Base-by-base conservation (phyloP, 2,797 vertebrate species). In the Eidolon dupreanum region DNA sequence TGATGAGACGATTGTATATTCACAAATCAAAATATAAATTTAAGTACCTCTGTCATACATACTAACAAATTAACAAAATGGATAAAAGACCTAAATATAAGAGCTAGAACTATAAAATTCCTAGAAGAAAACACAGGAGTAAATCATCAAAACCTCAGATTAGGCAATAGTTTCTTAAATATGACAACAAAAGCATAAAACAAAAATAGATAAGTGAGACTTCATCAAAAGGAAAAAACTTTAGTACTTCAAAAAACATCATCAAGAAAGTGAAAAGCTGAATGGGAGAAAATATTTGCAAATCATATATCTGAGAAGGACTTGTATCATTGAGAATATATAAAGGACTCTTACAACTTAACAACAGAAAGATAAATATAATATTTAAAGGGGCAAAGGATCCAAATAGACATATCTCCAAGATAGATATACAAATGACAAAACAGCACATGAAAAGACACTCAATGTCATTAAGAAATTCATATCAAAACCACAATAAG, bases 371-470 rank as follows among this genome's bases (percentile, higher is more conserved):
- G 7, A 63, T 31, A 85, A 90, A n/a, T 36, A 28, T 31, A 85
- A 63, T 85, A 78, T 90, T 36, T 24, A 70, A 95, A 83, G 24
- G 31, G 9, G 19, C 41, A 68, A 88, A 70, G 36, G 77, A 77
- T 92, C 22, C 68, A 59, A 83, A 43, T 2, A 77, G 13, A 77
- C 24, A 63, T 55, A 71, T 84, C 36, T 71, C 75, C 51, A 70
- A 77, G 46, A 20, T 68, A 77, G 59, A 74, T 79, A 82, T 36
- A 91, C n/a, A 95, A 91, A 87, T 74, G 26, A 81, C 38, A n/a
- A 81, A 26, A 6, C 57, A 65, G 38, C 31, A 86, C 1, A 53
- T 73, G 33, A 93, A 90, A 90, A 90, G 73, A 91, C n/a, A 90
- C 15, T 93, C 26, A 11, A 28, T 6, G 5, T 86, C 57, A 74